Percentiles rank a stretch among this genome's conserved stretches.
phyloP scores from a whole-genome alignment of 2,888 invertebrate species.

The Nematopogon swammerdamellus region DNA sequence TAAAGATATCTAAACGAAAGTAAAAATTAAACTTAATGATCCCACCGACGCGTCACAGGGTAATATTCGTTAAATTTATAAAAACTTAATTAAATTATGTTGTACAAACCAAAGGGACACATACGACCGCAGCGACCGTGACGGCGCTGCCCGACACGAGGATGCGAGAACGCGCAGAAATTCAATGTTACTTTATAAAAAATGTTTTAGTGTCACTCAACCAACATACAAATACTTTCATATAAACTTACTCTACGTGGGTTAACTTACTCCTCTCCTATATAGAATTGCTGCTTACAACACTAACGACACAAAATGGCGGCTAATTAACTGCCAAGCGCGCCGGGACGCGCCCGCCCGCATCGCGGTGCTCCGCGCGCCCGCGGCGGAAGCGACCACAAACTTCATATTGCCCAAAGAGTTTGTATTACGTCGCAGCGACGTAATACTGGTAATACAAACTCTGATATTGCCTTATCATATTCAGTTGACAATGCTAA shows the following conservation, averaged over 20 bases:
- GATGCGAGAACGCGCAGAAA: slow-evolving; percentile 43
- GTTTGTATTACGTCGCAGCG: too few species aligned
- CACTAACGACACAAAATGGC: slow-evolving; percentile 1
- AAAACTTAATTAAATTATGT: slow-evolving; percentile 30
- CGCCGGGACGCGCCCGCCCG: background rate
- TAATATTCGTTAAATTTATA: slow-evolving; percentile 24
- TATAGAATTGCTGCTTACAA: slow-evolving; percentile 19
- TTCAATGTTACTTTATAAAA: slow-evolving; percentile 34
- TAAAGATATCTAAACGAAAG: slow-evolving; percentile 40
- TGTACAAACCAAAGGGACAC: slow-evolving; percentile 45
- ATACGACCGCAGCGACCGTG: slow-evolving; percentile 40
- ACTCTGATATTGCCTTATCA: too few species aligned
- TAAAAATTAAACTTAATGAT: slow-evolving; percentile 37
- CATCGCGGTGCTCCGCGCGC: background rate
- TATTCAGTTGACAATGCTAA: background rate
- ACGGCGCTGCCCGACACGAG: slow-evolving; percentile 26
- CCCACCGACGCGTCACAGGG: slow-evolving; percentile 37
- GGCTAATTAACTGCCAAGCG: background rate
- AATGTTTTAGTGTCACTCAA: slow-evolving; percentile 38
- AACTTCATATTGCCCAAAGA: background rate
- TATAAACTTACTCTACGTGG: slow-evolving; percentile 22
- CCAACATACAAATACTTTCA: slow-evolving; percentile 48
- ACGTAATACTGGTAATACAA: too few species aligned
- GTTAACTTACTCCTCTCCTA: slow-evolving; percentile 18
- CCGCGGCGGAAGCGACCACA: background rate